Base-by-base conservation (phyloP, 2,888 invertebrate genomes). In the Eupithecia subfuscata region DNA sequence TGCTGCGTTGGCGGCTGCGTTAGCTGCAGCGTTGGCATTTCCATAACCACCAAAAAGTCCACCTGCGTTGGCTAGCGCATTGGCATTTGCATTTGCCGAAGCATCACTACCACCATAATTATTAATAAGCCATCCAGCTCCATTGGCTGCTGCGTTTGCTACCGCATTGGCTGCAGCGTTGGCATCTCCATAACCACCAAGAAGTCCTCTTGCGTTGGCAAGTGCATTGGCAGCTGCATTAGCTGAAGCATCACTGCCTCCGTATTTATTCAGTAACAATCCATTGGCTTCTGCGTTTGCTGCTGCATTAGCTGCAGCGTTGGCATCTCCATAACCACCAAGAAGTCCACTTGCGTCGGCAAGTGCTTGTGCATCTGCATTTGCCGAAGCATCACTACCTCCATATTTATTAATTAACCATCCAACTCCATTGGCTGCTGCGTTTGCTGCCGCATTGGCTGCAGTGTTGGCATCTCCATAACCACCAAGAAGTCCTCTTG, bases 131-230 rank as follows among this genome's bases (percentile, higher is more conserved):
- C 18, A 48, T 11, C 34, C 37, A n/a, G 22, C 67, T 37, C 12
- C 67, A 11, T 64, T 73, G 22, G 75, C 67, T 14, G 34, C 8
- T 40, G 77, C 72, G 25, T 68, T 75, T 3, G 71, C 74, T 73
- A 18, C 65, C 14, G 70, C 60, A 4, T 69, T 75, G 18, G 71
- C 64, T 64, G 34, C 30, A 9, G 64, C 64, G 18, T 64, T 34
- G 18, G 34, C 18, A 34, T 16, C 9, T 18, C 64, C 64, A 9
- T 63, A 30, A 30, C 65, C 65, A 37, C 40, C 68, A 34, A 16
- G 30, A 11, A 60, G 9, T n/a, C 40, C 65, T 22, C 22, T 9
- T 18, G 52, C 48, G 22, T 60, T 30, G 4, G 69, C 45, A 8
- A 48, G 18, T 22, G 74, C 74, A 65, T 70, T 69, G 37, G 74